phyloP scores from a whole-genome alignment of 92 coral and sea anemone genomes.

The Epizoanthus rinbou region DNA sequence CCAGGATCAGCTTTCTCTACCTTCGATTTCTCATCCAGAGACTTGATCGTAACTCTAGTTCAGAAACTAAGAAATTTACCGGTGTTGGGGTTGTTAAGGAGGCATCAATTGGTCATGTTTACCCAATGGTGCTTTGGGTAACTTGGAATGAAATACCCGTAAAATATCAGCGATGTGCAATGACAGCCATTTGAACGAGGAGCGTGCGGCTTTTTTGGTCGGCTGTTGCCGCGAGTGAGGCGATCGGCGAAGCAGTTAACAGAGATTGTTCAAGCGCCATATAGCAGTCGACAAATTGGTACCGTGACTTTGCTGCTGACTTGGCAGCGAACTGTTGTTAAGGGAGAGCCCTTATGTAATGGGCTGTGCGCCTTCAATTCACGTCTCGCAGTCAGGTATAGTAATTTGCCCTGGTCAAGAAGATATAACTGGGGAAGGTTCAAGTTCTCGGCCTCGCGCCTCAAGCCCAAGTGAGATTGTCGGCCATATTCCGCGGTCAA shows the following conservation, averaged over 20 bases:
- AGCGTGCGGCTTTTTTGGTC: constrained; percentile 30
- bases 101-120: constrained; percentile 32
- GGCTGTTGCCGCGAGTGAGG: constrained; percentile 40
- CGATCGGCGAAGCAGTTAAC: constrained; percentile 25
- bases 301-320: constrained; percentile 18
- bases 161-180: constrained; percentile 6
- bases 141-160: constrained; percentile 18
- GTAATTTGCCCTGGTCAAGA: constrained; percentile 69
- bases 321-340: constrained; percentile 35
- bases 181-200: constrained; percentile 28
- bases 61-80: constrained; percentile 32
- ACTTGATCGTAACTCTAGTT: constrained; percentile 11
- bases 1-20: constrained; percentile 37
- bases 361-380: constrained; percentile 99
- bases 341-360: constrained; percentile 58
- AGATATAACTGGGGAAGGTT: constrained; percentile 92
- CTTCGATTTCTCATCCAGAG: constrained; percentile 26
- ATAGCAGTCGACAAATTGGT: constrained; percentile 26
- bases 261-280: constrained; percentile 38
- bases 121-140: constrained; percentile 39
- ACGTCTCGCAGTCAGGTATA: constrained; percentile 99
- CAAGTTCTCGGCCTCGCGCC: constrained; percentile 93
- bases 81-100: constrained; percentile 32
- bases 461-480: constrained; percentile 98
- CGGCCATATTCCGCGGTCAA: constrained; percentile 99